Evolutionary conservation across 1,140 invertebrate genomes (phyloP).

Genomic region (Eurosta solidaginis): DNA sequence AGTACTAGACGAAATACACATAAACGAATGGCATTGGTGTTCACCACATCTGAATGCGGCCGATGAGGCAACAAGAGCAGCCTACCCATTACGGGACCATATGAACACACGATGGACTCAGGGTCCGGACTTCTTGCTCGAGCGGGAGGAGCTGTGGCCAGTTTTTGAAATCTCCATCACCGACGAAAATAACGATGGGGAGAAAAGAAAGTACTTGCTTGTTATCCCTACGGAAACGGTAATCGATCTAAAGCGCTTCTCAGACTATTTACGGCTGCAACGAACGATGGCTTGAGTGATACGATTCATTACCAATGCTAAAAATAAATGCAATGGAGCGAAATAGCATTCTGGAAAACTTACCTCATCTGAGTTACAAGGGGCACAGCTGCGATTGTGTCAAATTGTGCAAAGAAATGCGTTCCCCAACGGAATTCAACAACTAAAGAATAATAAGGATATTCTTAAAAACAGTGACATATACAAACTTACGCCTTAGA

Average conservation of each 20-base stretch:
- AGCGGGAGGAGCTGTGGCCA: background rate
- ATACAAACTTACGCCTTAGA: too few species aligned
- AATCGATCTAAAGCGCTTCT: too few species aligned
- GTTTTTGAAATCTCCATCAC: background rate
- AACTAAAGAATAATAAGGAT: too few species aligned
- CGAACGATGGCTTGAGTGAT: background rate
- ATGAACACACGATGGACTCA: background rate
- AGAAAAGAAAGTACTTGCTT: background rate
- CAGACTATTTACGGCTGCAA: background rate
- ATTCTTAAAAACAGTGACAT: too few species aligned
- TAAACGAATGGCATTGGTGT: constrained; percentile 33
- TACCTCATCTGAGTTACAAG: too few species aligned
- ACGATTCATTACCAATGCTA: background rate
- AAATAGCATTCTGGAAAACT: background rate
- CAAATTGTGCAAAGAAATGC: too few species aligned
- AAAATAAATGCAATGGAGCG: background rate
- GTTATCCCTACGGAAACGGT: background rate
- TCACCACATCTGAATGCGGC: background rate
- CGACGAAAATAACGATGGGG: background rate
- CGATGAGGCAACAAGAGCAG: constrained; percentile 39
- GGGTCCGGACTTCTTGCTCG: background rate
- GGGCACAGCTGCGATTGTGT: too few species aligned
- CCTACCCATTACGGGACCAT: background rate
- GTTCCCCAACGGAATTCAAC: too few species aligned
- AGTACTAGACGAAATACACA: constrained; percentile 34